Evolutionary conservation across 2,888 invertebrate species (phyloP), one percentile per base, ranked within the genome.

Genomic region (Sphinx pinastri): DNA sequence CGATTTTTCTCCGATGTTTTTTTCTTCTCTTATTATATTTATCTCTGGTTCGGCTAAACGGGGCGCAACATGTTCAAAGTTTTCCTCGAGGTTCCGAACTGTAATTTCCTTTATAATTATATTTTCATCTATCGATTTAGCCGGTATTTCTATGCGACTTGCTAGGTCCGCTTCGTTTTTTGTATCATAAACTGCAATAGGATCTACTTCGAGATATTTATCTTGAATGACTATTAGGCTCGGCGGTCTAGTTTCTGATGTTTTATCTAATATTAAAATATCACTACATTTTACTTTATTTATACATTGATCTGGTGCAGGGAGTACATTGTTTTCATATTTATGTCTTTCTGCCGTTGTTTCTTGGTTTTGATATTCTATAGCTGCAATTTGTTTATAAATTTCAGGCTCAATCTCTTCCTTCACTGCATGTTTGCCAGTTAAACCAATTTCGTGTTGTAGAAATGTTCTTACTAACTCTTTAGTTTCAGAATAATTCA

Each of bases 381-480:
- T 13, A 63, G 19, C 12, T 49, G 49, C 19, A 13, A 12, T 47
- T 19, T 47, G 11, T 19, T 16, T 49, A 13, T 47, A 19, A 0
- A 25, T 63, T 19, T 63, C 12, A 25, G 47, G 13, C 0, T 12
- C 12, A 63, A 19, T 16, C 13, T 19, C 38, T 59, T 45, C 12
- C 0, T 60, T 47, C 7, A 19, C 49, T 12, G 16, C 19, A 63
- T 63, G 19, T 19, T 63, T 63, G 19, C 19, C 19, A 5, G 63
- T 49, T 11, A 49, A 2, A 19, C 7, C 16, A 19, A 63, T 63
- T 63, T 63, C 63, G 11, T 63, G 47, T 63, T 63, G 47, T 10
- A 63, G 19, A 63, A 63, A 63, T 19, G 49, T 7, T 49, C 47
- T 63, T 13, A 49, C 49, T 13, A 63, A 12, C 19, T 63, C 49